These are phyloP conservation scores for Piscicola geometra DNA, from an alignment of 2,888 invertebrate genomes.

Conservation along the genomic window DNA sequence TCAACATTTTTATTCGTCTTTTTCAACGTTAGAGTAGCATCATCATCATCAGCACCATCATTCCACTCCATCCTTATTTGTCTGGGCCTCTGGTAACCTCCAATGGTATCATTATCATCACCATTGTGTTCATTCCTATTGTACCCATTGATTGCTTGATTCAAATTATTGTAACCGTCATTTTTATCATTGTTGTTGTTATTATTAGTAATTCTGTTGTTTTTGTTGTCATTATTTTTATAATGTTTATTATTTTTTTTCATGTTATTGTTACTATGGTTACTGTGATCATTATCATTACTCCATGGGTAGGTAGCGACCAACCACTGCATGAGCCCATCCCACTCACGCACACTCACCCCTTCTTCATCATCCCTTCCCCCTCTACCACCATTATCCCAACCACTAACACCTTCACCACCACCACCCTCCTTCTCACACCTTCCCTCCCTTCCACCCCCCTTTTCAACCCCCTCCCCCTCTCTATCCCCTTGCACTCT, in stretches of 20 bases:
- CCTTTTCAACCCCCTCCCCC: background rate
- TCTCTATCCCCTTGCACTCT: conserved; percentile 57
- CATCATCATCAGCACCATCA: too few relatives aligned
- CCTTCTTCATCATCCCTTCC: background rate
- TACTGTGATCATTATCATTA: background rate
- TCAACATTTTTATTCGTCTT: too few relatives aligned
- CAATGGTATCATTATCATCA: too few relatives aligned
- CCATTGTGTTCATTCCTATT: too few relatives aligned
- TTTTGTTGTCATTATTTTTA: background rate
- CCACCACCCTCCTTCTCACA: background rate
- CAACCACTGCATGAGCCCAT: background rate
- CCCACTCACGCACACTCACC: background rate
- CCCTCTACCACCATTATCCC: background rate
- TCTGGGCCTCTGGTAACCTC: too few relatives aligned
- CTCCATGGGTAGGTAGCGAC: background rate
- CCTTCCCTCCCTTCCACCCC: background rate
- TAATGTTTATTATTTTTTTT: background rate
- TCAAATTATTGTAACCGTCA: too few relatives aligned
- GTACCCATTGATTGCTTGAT: background rate
- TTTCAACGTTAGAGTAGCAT: too few relatives aligned
- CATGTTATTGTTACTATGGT: background rate
- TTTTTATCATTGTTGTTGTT: too few relatives aligned
- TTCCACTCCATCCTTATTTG: too few relatives aligned
- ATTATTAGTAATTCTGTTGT: background rate
- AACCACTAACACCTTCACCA: background rate